Percentiles rank a stretch among this genome's conserved stretches.
Conservation (phyloP, 2,797 vertebrate genomes). For the Clarias platycephalus region DNA sequence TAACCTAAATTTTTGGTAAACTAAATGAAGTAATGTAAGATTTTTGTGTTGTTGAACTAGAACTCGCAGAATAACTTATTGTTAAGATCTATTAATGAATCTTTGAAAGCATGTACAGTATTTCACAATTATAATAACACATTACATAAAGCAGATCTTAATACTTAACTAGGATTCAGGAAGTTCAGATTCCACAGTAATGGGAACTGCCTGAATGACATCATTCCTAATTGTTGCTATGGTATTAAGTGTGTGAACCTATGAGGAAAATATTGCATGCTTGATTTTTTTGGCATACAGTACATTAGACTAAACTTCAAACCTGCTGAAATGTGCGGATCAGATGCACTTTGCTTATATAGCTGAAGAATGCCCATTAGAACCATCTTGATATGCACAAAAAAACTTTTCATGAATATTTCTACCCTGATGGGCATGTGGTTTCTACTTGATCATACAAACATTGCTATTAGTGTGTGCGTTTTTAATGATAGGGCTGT, state of each 20-base stretch:
- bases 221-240: not conserved
- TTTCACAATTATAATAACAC: not conserved
- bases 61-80: not conserved
- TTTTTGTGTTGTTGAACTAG: not conserved
- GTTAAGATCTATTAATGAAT: not conserved
- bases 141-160: not conserved
- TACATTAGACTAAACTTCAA: not conserved
- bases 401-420: not conserved
- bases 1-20: too few relatives aligned
- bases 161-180: not conserved
- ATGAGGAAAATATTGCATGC: not conserved
- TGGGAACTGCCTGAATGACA: not conserved
- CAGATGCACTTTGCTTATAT: not conserved
- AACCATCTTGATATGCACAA: not conserved
- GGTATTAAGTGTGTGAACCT: not conserved
- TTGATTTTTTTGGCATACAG: not conserved
- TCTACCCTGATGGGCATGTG: not conserved
- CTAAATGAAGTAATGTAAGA: not conserved
- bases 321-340: not conserved
- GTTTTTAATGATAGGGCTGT: conserved; percentile 4
- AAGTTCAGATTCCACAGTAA: not conserved
- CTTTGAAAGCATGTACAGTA: not conserved
- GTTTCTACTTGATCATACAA: not conserved
- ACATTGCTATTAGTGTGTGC: not conserved
- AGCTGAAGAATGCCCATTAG: not conserved